Evolutionary conservation across 2,113 vertebrate genomes (phyloP).

Genomic region (Mugil cephalus): DNA sequence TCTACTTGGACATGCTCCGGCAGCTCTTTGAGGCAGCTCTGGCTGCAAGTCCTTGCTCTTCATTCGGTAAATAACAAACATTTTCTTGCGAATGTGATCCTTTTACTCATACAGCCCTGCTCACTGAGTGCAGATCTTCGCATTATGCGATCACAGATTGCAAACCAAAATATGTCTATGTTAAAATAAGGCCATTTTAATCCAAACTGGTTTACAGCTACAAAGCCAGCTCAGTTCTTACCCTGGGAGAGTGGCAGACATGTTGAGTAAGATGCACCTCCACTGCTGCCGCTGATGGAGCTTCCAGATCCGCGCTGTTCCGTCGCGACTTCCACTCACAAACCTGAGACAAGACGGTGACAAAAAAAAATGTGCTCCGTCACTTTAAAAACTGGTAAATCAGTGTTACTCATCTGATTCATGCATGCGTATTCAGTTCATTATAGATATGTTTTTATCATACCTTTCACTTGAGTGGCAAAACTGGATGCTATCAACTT

Average conservation of each 20-base stretch:
- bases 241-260: conserved; percentile 92
- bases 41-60: conserved; percentile 9
- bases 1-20: conserved; percentile 14
- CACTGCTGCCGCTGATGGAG: conserved; percentile 92
- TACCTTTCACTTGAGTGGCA: conserved; percentile 94
- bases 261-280: conserved; percentile 92
- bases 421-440: neutral
- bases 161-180: neutral
- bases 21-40: conserved; percentile 13
- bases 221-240: conserved; percentile 56
- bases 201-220: neutral
- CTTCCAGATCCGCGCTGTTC: conserved; percentile 94
- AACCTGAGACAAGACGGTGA: conserved; percentile 82
- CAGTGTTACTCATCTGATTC: neutral
- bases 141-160: neutral
- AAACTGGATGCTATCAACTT: conserved; percentile 99
- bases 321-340: conserved; percentile 96
- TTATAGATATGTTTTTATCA: neutral
- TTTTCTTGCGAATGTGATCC: neutral
- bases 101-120: neutral
- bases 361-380: neutral
- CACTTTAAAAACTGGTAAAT: neutral
- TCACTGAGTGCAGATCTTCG: neutral
- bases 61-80: neutral
- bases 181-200: neutral